Evolutionary conservation across 2,888 invertebrate genomes (phyloP), one percentile per base, ranked within the genome.

Genomic region (Lottia gigantea): DNA sequence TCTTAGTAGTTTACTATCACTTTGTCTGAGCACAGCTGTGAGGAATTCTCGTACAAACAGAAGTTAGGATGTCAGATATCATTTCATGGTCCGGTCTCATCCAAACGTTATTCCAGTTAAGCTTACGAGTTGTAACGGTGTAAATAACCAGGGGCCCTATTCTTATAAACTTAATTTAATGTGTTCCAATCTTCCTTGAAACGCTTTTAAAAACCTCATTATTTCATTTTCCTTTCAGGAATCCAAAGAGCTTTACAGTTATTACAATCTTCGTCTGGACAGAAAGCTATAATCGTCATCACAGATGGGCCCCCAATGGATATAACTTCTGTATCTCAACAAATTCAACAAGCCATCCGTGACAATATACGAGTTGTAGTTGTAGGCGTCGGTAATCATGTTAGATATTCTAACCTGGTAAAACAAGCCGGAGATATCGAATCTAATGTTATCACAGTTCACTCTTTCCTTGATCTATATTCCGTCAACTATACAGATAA

Each of bases 251-350:
- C 55, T 3, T 11, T 55, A 23, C 55, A 55, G 23, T 23, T 55
- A 23, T 23, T 55, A 55, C 55, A 12, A 23, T 12, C 8, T 14
- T 19, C 19, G 1, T 46, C 16, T 19, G 25, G 26, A 11, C 16
- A 26, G 16, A 63, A 63, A 19, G 63, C 47, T 46, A 47, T 68
- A 15, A 19, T 68, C 1, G 47, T 68, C 26, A 64, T 68, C 16
- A 68, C 68, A 11, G 68, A 68, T n/a, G 68, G 68, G 7, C 64
- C 68, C 19, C 68, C 68, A 14, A 25, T 68, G 2, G 46, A 46
- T 63, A 23, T 64, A 14, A 23, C 46, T 8, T 40, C 45, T 16
- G 68, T 63, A 40, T 45, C 64, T 31, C 16, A 16, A 15, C 63
- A 45, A 16, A 64, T 47, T n/a, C 45, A 26, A 19, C 6, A 25